Evolutionary conservation across 2,113 vertebrate species (phyloP).

Genomic region (Peromyscus polionotus): DNA sequence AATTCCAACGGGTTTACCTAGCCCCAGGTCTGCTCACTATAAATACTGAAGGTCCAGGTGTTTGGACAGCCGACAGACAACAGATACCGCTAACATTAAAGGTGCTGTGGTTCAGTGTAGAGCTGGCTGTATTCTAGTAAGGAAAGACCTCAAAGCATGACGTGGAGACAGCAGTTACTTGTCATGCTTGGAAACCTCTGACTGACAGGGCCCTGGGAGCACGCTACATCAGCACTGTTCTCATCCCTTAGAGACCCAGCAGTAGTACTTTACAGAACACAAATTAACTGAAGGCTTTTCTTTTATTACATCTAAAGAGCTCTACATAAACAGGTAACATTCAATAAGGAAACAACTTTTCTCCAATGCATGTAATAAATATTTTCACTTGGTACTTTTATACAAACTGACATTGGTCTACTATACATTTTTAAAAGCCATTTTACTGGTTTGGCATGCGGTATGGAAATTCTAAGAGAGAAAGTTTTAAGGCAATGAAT

Average conservation of each 20-base stretch:
- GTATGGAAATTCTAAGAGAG: slow-evolving; percentile 92
- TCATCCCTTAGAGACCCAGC: neutral
- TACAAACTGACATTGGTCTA: slow-evolving; percentile 98
- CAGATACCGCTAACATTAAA: neutral
- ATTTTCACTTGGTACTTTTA: slow-evolving; percentile 98
- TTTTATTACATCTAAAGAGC: slow-evolving; percentile 99
- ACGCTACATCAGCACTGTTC: neutral
- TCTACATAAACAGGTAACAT: slow-evolving; percentile 99
- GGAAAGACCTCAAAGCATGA: slow-evolving; percentile 61
- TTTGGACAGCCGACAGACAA: neutral
- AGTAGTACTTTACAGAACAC: slow-evolving; percentile 82
- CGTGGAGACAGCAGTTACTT: neutral
- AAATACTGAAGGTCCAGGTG: neutral
- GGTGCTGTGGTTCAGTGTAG: slow-evolving; percentile 5
- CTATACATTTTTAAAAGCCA: slow-evolving; percentile 95
- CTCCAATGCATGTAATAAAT: slow-evolving; percentile 99
- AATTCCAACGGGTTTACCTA: slow-evolving; percentile 20
- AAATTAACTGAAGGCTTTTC: slow-evolving; percentile 93
- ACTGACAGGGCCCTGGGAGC: slow-evolving; percentile 36
- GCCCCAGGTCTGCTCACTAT: neutral
- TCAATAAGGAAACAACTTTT: slow-evolving; percentile 98
- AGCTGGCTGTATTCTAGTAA: neutral
- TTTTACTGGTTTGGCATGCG: slow-evolving; percentile 93
- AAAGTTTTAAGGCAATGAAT: slow-evolving; percentile 98
- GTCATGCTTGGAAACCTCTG: slow-evolving; percentile 56